phyloP scores from a whole-genome alignment of 1,140 invertebrate species.

The Chionoecetes opilio region DNA sequence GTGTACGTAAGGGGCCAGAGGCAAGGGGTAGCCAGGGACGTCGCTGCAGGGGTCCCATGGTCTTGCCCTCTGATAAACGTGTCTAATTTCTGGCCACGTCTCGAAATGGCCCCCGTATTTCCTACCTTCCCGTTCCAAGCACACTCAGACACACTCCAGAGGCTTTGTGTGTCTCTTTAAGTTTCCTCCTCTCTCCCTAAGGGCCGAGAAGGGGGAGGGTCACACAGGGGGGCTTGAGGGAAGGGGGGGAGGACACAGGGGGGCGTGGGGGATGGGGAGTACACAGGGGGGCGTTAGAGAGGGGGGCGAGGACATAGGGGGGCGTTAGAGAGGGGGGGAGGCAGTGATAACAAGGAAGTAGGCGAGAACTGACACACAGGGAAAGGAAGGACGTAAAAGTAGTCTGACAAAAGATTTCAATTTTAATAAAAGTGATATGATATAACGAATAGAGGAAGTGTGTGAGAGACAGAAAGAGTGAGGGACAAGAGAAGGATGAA shows the following conservation, averaged over 20 bases:
- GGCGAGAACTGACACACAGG: too few species aligned
- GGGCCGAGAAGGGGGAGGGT: neutral
- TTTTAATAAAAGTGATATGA: neutral
- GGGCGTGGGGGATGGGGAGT: too few species aligned
- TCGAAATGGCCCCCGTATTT: slow-evolving; percentile 43
- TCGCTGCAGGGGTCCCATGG: neutral
- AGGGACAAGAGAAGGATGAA: neutral
- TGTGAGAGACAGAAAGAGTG: neutral
- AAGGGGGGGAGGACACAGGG: neutral
- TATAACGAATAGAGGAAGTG: neutral
- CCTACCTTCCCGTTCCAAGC: neutral
- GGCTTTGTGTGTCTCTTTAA: slow-evolving; percentile 33
- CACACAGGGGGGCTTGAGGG: neutral
- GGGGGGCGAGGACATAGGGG: neutral
- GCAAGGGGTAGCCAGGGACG: neutral
- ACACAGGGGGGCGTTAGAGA: too few species aligned
- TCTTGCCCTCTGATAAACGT: slow-evolving; percentile 48
- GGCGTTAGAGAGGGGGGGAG: neutral
- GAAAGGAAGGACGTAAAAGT: too few species aligned
- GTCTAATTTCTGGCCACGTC: slow-evolving; percentile 56
- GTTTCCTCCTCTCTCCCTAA: neutral
- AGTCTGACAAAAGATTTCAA: neutral
- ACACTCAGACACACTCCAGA: slow-evolving; percentile 41
- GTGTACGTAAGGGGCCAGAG: neutral
- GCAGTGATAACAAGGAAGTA: neutral